phyloP scores from a whole-genome alignment of 2,113 vertebrate genomes.

The Cottus gobio region DNA sequence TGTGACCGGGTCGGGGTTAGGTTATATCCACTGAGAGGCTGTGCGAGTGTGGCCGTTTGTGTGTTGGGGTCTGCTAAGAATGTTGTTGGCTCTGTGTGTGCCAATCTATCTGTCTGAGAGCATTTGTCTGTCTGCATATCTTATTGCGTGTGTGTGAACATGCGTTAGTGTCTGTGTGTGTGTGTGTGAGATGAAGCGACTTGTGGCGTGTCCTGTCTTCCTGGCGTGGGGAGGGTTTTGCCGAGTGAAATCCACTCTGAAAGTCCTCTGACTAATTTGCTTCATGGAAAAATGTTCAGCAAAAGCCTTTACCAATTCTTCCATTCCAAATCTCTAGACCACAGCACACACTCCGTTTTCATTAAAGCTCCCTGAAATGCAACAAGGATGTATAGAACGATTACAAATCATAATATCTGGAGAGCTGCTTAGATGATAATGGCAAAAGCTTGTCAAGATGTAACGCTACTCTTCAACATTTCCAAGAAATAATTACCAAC shows the following conservation, averaged over 20 bases:
- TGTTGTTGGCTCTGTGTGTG: slow-evolving; percentile 58
- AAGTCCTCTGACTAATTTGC: slow-evolving; percentile 57
- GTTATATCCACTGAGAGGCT: slow-evolving; percentile 57
- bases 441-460: not conserved
- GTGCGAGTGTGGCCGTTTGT: slow-evolving; percentile 50
- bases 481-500: not conserved
- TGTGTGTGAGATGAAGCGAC: slow-evolving; percentile 35
- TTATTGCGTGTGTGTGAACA: slow-evolving; percentile 18
- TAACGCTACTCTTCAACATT: not conserved
- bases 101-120: slow-evolving; percentile 66
- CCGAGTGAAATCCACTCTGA: slow-evolving; percentile 48
- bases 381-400: not conserved
- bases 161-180: slow-evolving; percentile 12
- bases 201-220: slow-evolving; percentile 55
- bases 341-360: slow-evolving; percentile 1
- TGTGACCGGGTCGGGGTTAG: slow-evolving; percentile 56
- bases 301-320: slow-evolving; percentile 35
- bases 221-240: slow-evolving; percentile 35
- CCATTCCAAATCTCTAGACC: slow-evolving; percentile 19
- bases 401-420: not conserved
- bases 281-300: slow-evolving; percentile 56
- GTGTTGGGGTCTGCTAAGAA: slow-evolving; percentile 56
- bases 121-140: slow-evolving; percentile 61
- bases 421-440: not conserved
- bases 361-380: slow-evolving; percentile 16